Evolutionary conservation across 1,140 invertebrate genomes (phyloP).

Genomic region (Caerostris darwini): DNA sequence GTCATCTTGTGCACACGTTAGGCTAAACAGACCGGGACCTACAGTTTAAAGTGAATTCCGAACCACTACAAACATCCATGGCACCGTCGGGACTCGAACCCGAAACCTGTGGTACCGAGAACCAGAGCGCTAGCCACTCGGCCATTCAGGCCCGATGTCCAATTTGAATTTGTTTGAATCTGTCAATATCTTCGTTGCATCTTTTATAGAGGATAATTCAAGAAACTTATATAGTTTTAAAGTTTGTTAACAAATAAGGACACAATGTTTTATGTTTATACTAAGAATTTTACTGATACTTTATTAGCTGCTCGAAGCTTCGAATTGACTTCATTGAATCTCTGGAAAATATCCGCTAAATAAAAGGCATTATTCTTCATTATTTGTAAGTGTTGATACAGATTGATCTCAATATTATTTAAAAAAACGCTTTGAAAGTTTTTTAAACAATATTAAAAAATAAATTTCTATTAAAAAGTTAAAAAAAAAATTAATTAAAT

Average conservation of each 20-base stretch:
- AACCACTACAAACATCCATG: too few relatives aligned
- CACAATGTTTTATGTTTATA: background rate
- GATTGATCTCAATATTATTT: background rate
- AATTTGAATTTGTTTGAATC: background rate
- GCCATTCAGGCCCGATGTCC: too few relatives aligned
- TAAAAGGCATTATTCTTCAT: conserved; percentile 8
- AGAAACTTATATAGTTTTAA: background rate
- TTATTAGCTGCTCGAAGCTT: background rate
- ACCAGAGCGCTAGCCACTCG: too few relatives aligned
- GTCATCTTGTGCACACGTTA: too few relatives aligned
- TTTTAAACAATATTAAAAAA: too few relatives aligned
- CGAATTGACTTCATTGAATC: background rate
- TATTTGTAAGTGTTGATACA: background rate
- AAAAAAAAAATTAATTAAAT: too few relatives aligned
- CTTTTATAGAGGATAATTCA: background rate
- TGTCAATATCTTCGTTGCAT: background rate
- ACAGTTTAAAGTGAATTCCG: too few relatives aligned
- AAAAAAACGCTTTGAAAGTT: too few relatives aligned
- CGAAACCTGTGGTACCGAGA: too few relatives aligned
- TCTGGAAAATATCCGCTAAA: conserved; percentile 29
- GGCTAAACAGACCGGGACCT: too few relatives aligned
- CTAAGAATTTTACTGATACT: background rate
- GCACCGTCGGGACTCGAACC: too few relatives aligned
- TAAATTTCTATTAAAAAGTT: too few relatives aligned
- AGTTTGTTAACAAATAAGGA: background rate